Evolutionary conservation across 1,140 invertebrate genomes (phyloP).

Genomic region (Penaeus indicus): DNA sequence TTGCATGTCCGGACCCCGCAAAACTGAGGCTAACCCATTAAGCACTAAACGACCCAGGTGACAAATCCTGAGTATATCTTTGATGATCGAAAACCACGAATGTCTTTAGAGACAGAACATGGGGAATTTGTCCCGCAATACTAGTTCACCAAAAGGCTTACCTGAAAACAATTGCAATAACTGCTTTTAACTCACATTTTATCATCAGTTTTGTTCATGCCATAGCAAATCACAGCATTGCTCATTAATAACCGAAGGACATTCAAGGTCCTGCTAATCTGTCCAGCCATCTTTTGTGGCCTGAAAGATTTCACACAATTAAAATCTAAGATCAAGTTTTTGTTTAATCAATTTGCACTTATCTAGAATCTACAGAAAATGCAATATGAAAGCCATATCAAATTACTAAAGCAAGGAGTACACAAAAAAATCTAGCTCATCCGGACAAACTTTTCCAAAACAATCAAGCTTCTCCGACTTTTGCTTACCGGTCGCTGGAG

Average conservation of each 20-base stretch:
- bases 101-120: not conserved
- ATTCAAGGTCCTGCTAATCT: constrained; percentile 95
- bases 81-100: not conserved
- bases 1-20: not conserved
- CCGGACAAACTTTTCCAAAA: no score
- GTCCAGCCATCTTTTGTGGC: constrained; percentile 95
- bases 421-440: no score
- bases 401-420: no score
- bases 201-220: constrained; percentile 98
- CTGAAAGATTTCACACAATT: constrained; percentile 36
- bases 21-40: constrained; percentile 2
- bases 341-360: no score
- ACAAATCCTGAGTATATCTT: not conserved
- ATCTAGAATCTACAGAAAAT: no score
- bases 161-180: not conserved
- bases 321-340: no score
- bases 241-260: constrained; percentile 97
- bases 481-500: constrained; percentile 77
- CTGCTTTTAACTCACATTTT: constrained; percentile 84
- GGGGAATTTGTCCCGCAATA: not conserved
- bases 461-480: not conserved
- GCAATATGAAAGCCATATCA: no score
- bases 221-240: constrained; percentile 97
- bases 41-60: not conserved
- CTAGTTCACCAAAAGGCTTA: not conserved